Conservation (phyloP, 2,888 invertebrate genomes). For the Blomia tropicalis region DNA sequence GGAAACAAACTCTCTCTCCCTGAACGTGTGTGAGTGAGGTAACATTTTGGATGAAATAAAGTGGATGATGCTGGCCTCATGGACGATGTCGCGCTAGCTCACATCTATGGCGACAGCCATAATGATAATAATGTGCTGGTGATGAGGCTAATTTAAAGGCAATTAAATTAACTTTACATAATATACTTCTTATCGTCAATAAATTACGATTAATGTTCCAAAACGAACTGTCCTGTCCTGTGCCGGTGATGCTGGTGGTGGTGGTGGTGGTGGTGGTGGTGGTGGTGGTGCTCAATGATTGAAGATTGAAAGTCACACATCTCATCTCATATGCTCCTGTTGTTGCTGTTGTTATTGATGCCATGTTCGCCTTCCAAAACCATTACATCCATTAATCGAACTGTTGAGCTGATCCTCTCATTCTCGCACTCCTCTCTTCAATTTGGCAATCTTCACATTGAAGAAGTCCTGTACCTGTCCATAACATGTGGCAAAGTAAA, state of each 20-base stretch:
- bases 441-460: too few relatives aligned
- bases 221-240: neutral
- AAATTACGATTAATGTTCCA: constrained; percentile 10
- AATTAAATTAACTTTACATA: constrained; percentile 18
- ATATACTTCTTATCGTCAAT: constrained; percentile 13
- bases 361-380: neutral
- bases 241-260: too few relatives aligned
- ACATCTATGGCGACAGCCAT: constrained; percentile 8
- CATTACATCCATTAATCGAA: too few relatives aligned
- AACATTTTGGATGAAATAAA: neutral
- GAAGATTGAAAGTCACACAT: neutral
- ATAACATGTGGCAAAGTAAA: too few relatives aligned
- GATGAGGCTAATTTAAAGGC: constrained; percentile 18
- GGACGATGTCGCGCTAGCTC: constrained; percentile 6
- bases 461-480: too few relatives aligned
- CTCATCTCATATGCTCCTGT: neutral
- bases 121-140: constrained; percentile 16
- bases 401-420: too few relatives aligned
- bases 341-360: neutral
- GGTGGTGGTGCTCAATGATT: too few relatives aligned
- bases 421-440: neutral
- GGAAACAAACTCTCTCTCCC: too few relatives aligned
- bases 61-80: neutral
- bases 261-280: too few relatives aligned
- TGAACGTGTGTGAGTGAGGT: neutral